Evolutionary conservation across 2,797 vertebrate species (phyloP).

Genomic region (Neoniphon sammara): DNA sequence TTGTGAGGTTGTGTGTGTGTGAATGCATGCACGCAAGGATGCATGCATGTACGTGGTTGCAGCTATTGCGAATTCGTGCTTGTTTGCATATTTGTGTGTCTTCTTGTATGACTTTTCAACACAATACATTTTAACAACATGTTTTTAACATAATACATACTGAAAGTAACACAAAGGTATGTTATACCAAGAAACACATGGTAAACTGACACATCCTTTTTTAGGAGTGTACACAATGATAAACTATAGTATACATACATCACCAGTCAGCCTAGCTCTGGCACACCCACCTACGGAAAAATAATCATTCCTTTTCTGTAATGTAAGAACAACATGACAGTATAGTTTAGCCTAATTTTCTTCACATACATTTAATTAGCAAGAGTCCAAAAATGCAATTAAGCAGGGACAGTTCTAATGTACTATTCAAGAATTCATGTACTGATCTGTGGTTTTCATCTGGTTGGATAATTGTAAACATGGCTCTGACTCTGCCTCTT

Average conservation of each 20-base stretch:
- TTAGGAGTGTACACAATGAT: no score
- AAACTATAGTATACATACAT: background rate
- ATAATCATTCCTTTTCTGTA: background rate
- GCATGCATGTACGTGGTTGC: no score
- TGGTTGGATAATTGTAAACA: conserved; percentile 31
- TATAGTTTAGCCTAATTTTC: background rate
- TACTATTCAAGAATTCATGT: conserved; percentile 39
- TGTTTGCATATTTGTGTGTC: no score
- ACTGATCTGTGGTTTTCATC: conserved; percentile 30
- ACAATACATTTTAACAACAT: no score
- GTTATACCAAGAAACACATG: no score
- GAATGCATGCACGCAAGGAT: no score
- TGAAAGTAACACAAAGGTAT: no score
- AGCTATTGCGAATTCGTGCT: no score
- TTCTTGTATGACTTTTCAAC: no score
- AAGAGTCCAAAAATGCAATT: conserved; percentile 12
- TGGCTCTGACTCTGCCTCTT: conserved; percentile 21
- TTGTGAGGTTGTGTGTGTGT: no score
- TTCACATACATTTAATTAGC: conserved; percentile 8
- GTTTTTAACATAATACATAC: no score
- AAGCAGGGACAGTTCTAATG: conserved; percentile 2
- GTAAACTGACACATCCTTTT: no score
- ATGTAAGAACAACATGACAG: background rate
- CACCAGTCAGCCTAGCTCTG: background rate
- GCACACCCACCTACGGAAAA: background rate